Evolutionary conservation across 2,113 vertebrate species (phyloP), one percentile per base, ranked within the genome.

Genomic region (Eira barbara): DNA sequence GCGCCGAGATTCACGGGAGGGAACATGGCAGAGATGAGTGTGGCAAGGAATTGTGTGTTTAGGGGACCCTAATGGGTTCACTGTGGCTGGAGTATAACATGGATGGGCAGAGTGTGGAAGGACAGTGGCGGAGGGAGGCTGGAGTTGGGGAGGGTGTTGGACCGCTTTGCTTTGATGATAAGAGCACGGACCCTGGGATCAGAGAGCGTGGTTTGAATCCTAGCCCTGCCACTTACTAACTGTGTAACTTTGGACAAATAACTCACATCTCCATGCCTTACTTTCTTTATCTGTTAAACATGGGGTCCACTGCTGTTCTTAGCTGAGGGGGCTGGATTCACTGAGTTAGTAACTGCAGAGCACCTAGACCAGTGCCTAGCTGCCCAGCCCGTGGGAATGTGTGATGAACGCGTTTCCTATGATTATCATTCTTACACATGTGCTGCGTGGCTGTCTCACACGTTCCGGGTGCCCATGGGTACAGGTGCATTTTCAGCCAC

Each of bases 381-480:
- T 4, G 17, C 36, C 79, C 8, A 42, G 49, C 34, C 12, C 10
- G 0, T 14, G 73, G 45, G 34, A 9, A 69, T 31, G 71, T 18
- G 7, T 13, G 47, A 11, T 27, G 10, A 7, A 73, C 21, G 10
- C 12, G 10, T 57, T 69, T 13, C 11, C 49, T 4, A 1, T 10
- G 15, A 6, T n/a, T 31, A 4, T 81, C 29, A 12, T 83, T 59
- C 14, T 78, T 20, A 63, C 23, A 14, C 3, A 0, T 4, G 55
- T 15, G 34, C 39, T 42, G 39, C 4, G 39, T 81, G 86, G 11
- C 8, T 78, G 39, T 47, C 36, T 78, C 6, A 10, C 10, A 2
- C 0, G 8, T 11, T 0, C 18, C 3, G 4, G 0, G 39, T 8
- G 31, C n/a, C 9, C 4, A 0, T 1, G n/a, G 9, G 21, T 18